These are phyloP conservation scores for Hylaea fasciaria DNA, from an alignment of 2,888 invertebrate species.

Conservation along the genomic window DNA sequence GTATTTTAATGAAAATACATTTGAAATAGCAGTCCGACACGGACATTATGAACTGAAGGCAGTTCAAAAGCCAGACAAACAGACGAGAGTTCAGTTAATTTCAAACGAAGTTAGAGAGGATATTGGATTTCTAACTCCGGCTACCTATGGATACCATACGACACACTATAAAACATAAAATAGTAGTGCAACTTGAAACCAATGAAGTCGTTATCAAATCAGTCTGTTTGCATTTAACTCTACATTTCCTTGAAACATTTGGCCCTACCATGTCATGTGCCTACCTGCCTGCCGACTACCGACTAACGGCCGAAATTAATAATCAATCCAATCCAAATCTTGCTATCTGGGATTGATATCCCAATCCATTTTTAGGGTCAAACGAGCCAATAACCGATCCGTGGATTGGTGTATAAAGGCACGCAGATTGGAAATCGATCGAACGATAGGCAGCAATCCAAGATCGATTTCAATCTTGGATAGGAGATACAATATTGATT, in stretches of 20 bases:
- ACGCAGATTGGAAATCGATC: too few relatives aligned
- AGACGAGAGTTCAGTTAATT: conserved; percentile 64
- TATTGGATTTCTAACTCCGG: conserved; percentile 77
- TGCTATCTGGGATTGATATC: too few relatives aligned
- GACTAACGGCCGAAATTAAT: too few relatives aligned
- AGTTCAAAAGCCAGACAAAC: conserved; percentile 73
- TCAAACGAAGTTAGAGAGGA: conserved; percentile 70
- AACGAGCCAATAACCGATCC: too few relatives aligned
- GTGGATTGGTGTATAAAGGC: too few relatives aligned
- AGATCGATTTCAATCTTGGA: too few relatives aligned
- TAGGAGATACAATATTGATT: too few relatives aligned
- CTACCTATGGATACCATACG: conserved; percentile 67
- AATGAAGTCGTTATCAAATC: neutral
- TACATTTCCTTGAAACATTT: neutral
- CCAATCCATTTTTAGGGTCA: too few relatives aligned
- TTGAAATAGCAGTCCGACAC: conserved; percentile 9
- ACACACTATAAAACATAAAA: neutral
- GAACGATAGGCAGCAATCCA: too few relatives aligned
- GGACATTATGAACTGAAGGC: conserved; percentile 54
- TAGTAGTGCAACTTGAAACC: conserved; percentile 3
- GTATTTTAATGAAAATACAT: neutral
- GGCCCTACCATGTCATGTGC: too few relatives aligned
- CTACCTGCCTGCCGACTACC: too few relatives aligned
- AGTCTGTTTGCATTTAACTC: neutral
- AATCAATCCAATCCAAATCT: too few relatives aligned